A percentile compares a stretch with the other conserved stretches of the same genome.
These are phyloP conservation scores for Nomada flava DNA, from an alignment of 2,888 invertebrate genomes.

Conservation along the genomic window DNA sequence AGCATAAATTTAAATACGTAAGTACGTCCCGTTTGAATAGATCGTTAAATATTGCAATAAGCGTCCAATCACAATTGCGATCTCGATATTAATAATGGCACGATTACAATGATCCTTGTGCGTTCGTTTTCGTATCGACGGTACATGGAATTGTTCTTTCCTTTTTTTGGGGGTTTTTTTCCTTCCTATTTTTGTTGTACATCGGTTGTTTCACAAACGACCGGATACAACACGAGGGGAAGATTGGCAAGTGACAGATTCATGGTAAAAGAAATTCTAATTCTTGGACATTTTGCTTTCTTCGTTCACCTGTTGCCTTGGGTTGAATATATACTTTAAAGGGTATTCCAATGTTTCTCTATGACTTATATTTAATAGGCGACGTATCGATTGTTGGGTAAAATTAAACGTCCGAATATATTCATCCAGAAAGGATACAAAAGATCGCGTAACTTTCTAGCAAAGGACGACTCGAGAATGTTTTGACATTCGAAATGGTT, in stretches of 20 bases:
- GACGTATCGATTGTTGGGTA: neutral
- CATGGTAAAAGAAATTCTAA: neutral
- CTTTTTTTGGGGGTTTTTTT: neutral
- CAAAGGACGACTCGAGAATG: neutral
- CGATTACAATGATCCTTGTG: constrained; percentile 66
- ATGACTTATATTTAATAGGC: neutral
- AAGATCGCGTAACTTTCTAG: neutral
- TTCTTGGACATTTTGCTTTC: neutral
- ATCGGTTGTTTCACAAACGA: neutral
- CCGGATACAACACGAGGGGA: neutral
- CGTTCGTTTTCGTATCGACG: constrained; percentile 47
- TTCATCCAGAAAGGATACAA: neutral
- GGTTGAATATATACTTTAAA: neutral
- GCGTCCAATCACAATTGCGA: constrained; percentile 52
- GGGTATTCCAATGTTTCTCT: neutral
- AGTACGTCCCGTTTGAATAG: constrained; percentile 49
- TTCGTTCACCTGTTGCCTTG: neutral
- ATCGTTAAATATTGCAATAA: constrained; percentile 52
- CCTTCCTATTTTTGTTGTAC: neutral
- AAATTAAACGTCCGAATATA: neutral
- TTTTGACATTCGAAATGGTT: neutral
- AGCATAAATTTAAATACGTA: constrained; percentile 30
- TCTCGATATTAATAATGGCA: constrained; percentile 64
- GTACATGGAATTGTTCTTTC: neutral
- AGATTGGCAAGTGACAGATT: neutral